These are phyloP conservation scores for Gadopsis bispinosus DNA, from an alignment of 2,797 vertebrate genomes.

Conservation along the genomic window DNA sequence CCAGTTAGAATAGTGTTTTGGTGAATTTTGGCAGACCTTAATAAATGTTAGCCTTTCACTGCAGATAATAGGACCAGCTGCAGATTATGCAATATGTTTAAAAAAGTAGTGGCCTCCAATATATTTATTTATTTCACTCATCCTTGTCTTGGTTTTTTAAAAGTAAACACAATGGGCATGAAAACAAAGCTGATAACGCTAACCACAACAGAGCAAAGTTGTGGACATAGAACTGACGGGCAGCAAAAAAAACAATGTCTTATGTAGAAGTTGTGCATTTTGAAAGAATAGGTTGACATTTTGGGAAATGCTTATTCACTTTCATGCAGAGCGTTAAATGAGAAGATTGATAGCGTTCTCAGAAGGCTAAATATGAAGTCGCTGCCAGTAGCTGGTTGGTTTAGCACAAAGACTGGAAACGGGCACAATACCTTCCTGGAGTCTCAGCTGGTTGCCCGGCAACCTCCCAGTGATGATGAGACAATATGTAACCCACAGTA, in stretches of 20 bases:
- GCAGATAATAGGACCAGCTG: neutral
- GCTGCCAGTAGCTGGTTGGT: neutral
- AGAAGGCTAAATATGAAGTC: no score
- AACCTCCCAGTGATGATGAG: neutral
- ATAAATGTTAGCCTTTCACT: neutral
- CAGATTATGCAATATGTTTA: constrained; percentile 13
- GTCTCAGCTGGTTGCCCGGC: neutral
- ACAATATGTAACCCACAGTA: neutral
- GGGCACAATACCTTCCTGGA: neutral
- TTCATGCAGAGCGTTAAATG: neutral
- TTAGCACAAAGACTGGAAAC: neutral
- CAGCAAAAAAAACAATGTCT: neutral
- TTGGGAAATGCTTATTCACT: neutral
- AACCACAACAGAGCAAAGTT: neutral
- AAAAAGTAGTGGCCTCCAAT: neutral
- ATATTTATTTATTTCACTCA: neutral
- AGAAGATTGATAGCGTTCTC: neutral
- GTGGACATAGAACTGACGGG: neutral
- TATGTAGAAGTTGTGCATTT: neutral
- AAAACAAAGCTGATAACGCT: neutral
- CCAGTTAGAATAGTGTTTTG: neutral
- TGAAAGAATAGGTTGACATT: neutral
- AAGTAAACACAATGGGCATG: constrained; percentile 1
- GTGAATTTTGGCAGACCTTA: neutral
- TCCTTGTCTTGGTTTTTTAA: neutral